Evolutionary conservation across 2,797 vertebrate genomes (phyloP).

Genomic region (Salarias fasciatus): DNA sequence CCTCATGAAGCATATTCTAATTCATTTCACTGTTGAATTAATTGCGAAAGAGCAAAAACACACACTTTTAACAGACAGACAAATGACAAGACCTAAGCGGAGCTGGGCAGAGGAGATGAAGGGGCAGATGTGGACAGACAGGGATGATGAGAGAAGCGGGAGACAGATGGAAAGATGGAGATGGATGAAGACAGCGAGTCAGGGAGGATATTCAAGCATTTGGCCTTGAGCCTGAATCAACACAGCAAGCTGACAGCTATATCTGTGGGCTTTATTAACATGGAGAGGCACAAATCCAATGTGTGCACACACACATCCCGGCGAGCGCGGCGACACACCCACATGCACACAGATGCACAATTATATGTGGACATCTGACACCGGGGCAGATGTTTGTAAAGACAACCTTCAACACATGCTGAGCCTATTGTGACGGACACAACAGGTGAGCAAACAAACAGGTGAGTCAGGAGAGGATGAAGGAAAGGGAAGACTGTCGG

Average conservation of each 20-base stretch:
- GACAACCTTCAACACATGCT: slow-evolving; percentile 16
- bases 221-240: slow-evolving; percentile 77
- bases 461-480: not conserved
- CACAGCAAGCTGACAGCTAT: slow-evolving; percentile 78
- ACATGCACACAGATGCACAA: not conserved
- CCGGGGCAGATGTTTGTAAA: slow-evolving; percentile 45
- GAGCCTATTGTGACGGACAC: not conserved
- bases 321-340: too few relatives aligned
- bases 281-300: slow-evolving; percentile 60
- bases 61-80: slow-evolving; percentile 20
- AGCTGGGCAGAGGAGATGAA: slow-evolving; percentile 25
- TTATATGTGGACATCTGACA: slow-evolving; percentile 11
- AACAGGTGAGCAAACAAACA: not conserved
- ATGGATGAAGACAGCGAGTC: slow-evolving; percentile 70
- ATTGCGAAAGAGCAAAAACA: slow-evolving; percentile 26
- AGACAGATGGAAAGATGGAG: slow-evolving; percentile 73
- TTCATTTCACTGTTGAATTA: slow-evolving; percentile 28
- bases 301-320: slow-evolving; percentile 8
- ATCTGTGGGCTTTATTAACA: slow-evolving; percentile 80
- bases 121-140: slow-evolving; percentile 50
- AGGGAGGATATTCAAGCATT: slow-evolving; percentile 70
- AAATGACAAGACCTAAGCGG: slow-evolving; percentile 58
- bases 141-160: slow-evolving; percentile 43
- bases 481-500: not conserved
- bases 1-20: slow-evolving; percentile 4